Base-by-base conservation (phyloP, 2,113 vertebrate species). In the Sander lucioperca region DNA sequence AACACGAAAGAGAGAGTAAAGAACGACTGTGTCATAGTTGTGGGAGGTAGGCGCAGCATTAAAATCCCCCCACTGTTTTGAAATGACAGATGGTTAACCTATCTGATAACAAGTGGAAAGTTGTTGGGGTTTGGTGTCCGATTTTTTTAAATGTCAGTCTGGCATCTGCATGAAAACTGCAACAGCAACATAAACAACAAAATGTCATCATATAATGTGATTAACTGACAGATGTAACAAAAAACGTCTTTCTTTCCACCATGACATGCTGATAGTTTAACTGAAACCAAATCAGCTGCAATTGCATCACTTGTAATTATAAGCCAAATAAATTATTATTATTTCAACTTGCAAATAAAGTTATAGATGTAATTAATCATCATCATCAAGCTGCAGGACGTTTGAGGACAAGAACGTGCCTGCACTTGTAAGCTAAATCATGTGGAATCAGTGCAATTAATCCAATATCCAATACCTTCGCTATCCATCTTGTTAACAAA, bases 21-120 rank as follows among this genome's bases (percentile, higher is more conserved):
- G 43, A 88, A 45, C 39, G 39, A n/a, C n/a, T 79, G 80, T 33
- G 80, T 27, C 11, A 16, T 19, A 47, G 25, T 1, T 70, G 84
- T 74, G 53, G 30, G 80, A 63, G 68, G 58, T 12, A 74, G 21
- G 3, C 1, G 4, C 5, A 16, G 14, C 58, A 51, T 59, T 48
- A 23, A 73, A 82, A 63, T 1, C 48, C 73, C 65, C 43, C 68
- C 18, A 3, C 47, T 51, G 50, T 68, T 88, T 80, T 75, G 14
- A 81, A 87, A 86, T 72, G 79, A 77, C 79, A 77, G 51, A 56
- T 62, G 62, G 50, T 74, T 47, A 30, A 73, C 27, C 43, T 33
- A 45, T 71, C 21, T 53, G 19, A 15, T 30, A 21, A 59, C 15
- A 30, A 23, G 39, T 69, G n/a, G 58, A 74, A 77, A 25, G 5